A percentile compares a stretch with the other conserved stretches of the same genome.
These are phyloP conservation scores for Drosophila melanosoma DNA, from an alignment of 2,888 invertebrate genomes.

Conservation along the genomic window DNA sequence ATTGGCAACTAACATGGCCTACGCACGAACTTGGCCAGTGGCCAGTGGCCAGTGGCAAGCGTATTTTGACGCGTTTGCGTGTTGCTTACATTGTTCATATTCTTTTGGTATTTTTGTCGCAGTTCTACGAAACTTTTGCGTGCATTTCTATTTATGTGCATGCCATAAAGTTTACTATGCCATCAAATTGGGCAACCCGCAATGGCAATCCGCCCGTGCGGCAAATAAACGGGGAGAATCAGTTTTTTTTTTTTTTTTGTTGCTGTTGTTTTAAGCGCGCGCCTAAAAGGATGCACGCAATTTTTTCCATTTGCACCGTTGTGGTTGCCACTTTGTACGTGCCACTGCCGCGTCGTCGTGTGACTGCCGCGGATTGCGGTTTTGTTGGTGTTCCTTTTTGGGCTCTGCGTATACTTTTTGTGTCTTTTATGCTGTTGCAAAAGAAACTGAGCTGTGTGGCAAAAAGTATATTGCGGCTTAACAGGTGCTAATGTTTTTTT, in stretches of 20 bases:
- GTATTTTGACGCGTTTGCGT: constrained; percentile 49
- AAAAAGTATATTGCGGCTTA: constrained; percentile 53
- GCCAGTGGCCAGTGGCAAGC: not conserved
- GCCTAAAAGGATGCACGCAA: constrained; percentile 77
- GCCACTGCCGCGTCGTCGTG: constrained; percentile 16
- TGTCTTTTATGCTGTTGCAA: constrained; percentile 52
- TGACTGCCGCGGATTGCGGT: constrained; percentile 43
- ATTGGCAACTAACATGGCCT: constrained; percentile 30
- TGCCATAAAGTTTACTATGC: constrained; percentile 72
- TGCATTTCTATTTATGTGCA: constrained; percentile 74
- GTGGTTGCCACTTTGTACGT: constrained; percentile 45
- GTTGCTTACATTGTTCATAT: constrained; percentile 22
- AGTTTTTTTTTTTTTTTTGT: no score
- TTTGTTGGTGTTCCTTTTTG: constrained; percentile 61
- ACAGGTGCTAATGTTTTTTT: constrained; percentile 71
- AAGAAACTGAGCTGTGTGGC: constrained; percentile 40
- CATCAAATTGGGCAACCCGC: constrained; percentile 61
- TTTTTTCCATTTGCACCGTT: constrained; percentile 62
- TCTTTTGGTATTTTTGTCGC: constrained; percentile 32
- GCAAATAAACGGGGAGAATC: constrained; percentile 50
- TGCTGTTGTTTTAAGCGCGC: constrained; percentile 43
- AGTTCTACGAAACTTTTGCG: constrained; percentile 54
- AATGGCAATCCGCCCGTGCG: constrained; percentile 31
- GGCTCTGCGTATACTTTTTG: constrained; percentile 40
- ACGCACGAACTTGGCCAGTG: constrained; percentile 35